Base-by-base conservation (phyloP, 2,113 vertebrate genomes). In the Nothoprocta pentlandii region DNA sequence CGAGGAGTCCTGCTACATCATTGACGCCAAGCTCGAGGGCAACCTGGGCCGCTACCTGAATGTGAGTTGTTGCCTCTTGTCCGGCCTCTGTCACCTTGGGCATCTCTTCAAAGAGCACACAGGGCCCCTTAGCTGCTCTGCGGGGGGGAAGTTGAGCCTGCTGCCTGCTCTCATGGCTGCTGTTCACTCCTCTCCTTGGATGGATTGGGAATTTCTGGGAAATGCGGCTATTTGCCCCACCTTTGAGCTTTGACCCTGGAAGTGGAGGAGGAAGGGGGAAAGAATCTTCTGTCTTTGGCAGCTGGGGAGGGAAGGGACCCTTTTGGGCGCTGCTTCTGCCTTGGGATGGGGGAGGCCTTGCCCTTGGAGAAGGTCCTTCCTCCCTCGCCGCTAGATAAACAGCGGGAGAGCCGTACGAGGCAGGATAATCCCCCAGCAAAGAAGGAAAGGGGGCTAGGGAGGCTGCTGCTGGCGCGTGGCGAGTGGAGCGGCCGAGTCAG, bases 41-140 rank as follows among this genome's bases (percentile, higher is more conserved):
- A 99, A 99, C 95, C 98, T 99, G 16, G 99, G 99, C 34, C 98
- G 99, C 34, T 99, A 99, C 97, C 98, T 99, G 89, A 99, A 99
- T 3, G 99, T 99, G 42, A 44, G 42, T 15, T 10, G 42, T 39
- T 7, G 36, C 36, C 36, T 39, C 36, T 39, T 39, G 36, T 39
- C 36, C 13, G 26, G 20, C 16, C 61, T 16, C 36, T 36, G 61
- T 22, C 23, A 10, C 34, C 23, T 10, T 25, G 49, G 49, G 10
- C 13, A 39, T 15, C 36, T 9, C 23, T 22, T 39, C 26, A 9
- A 25, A 41, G 62, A 16, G 62, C 41, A 5, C 36, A 41, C 16
- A 15, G 10, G 19, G 62, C 9, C 17, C 42, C 42, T 12, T 12
- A 15, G 42, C 12, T 44, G 7, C 28, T 17, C 15, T 28, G 26